A percentile compares a stretch with the other conserved stretches of the same genome.
These are phyloP conservation scores for Drosophila orosa DNA, from an alignment of 1,140 invertebrate species.

Conservation along the genomic window DNA sequence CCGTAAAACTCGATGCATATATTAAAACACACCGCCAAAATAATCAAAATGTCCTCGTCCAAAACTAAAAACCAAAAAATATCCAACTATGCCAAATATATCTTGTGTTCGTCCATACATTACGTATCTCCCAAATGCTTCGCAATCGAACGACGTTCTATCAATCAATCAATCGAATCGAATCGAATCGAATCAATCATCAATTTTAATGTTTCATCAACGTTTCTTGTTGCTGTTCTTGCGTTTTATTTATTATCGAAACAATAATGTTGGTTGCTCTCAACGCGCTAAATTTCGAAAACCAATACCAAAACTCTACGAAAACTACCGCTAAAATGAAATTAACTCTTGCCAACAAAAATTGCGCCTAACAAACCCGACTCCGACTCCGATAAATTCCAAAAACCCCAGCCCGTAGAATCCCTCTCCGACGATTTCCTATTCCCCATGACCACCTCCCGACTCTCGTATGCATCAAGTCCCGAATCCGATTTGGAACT, in stretches of 20 bases:
- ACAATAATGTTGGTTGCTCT: conserved; percentile 63
- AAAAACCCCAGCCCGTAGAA: conserved; percentile 88
- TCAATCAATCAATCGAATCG: conserved; percentile 49
- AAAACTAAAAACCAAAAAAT: conserved; percentile 64
- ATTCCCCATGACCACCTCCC: conserved; percentile 97
- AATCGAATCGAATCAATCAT: conserved; percentile 54
- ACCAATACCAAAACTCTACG: conserved; percentile 8
- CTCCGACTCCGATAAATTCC: conserved; percentile 13
- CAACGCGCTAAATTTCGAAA: conserved; percentile 48
- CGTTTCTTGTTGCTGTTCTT: conserved; percentile 80
- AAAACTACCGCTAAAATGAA: conserved; percentile 36
- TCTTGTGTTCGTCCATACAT: conserved; percentile 75
- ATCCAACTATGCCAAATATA: conserved; percentile 44
- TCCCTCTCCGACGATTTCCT: conserved; percentile 97
- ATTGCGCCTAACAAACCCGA: conserved; percentile 48
- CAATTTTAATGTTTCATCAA: conserved; percentile 65
- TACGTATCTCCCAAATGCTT: conserved; percentile 69
- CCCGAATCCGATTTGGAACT: conserved; percentile 97
- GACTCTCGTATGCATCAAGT: conserved; percentile 97
- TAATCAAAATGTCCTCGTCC: conserved; percentile 76
- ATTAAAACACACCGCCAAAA: conserved; percentile 52
- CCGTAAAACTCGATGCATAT: conserved; percentile 66
- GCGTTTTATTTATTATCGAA: conserved; percentile 51
- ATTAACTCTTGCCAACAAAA: conserved; percentile 44
- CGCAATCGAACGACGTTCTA: conserved; percentile 61